These are phyloP conservation scores for Saturnia pavonia DNA, from an alignment of 2,888 invertebrate genomes.

Conservation along the genomic window DNA sequence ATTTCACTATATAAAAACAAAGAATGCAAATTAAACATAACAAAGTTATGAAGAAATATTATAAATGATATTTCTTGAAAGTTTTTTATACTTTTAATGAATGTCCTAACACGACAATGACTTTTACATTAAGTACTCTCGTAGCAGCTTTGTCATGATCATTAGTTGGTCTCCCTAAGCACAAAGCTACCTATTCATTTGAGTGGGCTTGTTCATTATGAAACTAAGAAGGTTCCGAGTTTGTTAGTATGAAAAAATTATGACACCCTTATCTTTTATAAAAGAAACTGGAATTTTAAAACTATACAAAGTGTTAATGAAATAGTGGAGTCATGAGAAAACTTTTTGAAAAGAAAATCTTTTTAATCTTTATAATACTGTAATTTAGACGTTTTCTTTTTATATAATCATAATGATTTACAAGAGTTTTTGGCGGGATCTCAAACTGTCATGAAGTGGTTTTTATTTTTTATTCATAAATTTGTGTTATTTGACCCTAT, in stretches of 20 bases:
- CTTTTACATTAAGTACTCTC: constrained; percentile 14
- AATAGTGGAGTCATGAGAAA: not conserved
- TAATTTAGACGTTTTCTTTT: too few relatives aligned
- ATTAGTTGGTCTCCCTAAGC: constrained; percentile 19
- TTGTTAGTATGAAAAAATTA: constrained; percentile 12
- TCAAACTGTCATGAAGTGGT: too few relatives aligned
- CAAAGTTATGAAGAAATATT: not conserved
- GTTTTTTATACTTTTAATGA: constrained; percentile 3
- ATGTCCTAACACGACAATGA: constrained; percentile 5
- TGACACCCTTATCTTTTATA: constrained; percentile 10
- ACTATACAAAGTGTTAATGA: constrained; percentile 11
- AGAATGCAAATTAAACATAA: too few relatives aligned
- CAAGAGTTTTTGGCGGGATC: too few relatives aligned
- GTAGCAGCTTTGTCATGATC: constrained; percentile 16
- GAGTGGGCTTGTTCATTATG: constrained; percentile 14
- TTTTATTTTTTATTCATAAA: too few relatives aligned
- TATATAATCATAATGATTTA: too few relatives aligned
- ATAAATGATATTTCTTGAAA: not conserved
- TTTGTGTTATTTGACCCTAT: too few relatives aligned
- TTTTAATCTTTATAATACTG: not conserved
- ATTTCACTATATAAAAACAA: too few relatives aligned
- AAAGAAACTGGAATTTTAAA: not conserved
- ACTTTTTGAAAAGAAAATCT: not conserved
- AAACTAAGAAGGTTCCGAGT: constrained; percentile 15
- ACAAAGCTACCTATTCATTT: constrained; percentile 17